These are phyloP conservation scores for Dascillus cervinus DNA, from an alignment of 2,888 invertebrate species.

Conservation along the genomic window DNA sequence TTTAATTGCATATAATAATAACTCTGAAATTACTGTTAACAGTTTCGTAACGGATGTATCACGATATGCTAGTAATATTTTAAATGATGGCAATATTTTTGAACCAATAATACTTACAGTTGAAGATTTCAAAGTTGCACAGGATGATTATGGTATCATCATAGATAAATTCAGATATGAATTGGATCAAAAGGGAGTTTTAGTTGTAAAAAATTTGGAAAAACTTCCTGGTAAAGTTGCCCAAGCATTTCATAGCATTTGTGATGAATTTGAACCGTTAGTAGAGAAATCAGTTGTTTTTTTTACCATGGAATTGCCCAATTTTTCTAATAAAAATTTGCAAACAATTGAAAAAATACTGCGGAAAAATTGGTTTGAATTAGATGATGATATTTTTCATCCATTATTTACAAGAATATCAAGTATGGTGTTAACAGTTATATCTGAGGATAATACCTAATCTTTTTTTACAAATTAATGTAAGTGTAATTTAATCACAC, in stretches of 20 bases:
- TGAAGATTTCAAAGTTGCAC: slow-evolving; percentile 27
- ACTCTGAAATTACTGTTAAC: slow-evolving; percentile 23
- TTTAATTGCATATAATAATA: slow-evolving; percentile 35
- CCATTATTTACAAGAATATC: slow-evolving; percentile 45
- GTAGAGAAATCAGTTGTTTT: slow-evolving; percentile 40
- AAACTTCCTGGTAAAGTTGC: slow-evolving; percentile 36
- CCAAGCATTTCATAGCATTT: slow-evolving; percentile 50
- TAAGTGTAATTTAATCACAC: no score
- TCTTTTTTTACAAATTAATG: no score
- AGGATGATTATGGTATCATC: slow-evolving; percentile 30
- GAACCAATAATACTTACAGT: slow-evolving; percentile 27
- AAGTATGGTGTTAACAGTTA: slow-evolving; percentile 32
- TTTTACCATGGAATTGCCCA: slow-evolving; percentile 38
- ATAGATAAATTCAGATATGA: slow-evolving; percentile 25
- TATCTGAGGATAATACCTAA: slow-evolving; percentile 25
- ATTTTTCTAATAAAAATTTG: slow-evolving; percentile 18
- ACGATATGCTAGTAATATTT: slow-evolving; percentile 27
- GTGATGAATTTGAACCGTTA: slow-evolving; percentile 47
- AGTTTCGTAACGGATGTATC: slow-evolving; percentile 35
- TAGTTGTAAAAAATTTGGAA: slow-evolving; percentile 37
- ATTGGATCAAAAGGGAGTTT: slow-evolving; percentile 27
- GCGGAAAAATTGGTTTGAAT: slow-evolving; percentile 33
- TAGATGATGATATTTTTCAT: slow-evolving; percentile 39
- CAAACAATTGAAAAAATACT: slow-evolving; percentile 36
- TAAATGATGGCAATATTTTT: slow-evolving; percentile 23